A percentile compares a stretch with the other conserved stretches of the same genome.
Conservation (phyloP, 1,140 invertebrate species). For the Heterodera schachtii region DNA sequence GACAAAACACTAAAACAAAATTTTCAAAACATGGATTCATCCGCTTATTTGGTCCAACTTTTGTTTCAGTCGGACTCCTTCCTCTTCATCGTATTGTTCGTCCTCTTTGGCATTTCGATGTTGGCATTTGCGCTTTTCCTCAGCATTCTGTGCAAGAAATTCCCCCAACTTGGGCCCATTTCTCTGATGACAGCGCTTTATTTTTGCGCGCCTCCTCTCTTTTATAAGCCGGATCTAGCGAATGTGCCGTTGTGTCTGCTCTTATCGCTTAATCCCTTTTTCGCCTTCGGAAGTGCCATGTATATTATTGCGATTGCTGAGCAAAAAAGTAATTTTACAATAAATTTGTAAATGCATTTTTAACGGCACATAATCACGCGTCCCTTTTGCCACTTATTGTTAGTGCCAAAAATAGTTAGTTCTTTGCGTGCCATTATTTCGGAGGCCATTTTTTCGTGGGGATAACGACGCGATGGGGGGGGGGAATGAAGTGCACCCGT, state of each 20-base stretch:
- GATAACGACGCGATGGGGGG: too few species aligned
- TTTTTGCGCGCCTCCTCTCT: slow-evolving; percentile 13
- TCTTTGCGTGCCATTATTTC: too few species aligned
- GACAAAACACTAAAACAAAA: too few species aligned
- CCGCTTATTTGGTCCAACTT: background rate
- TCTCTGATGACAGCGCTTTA: slow-evolving; percentile 6
- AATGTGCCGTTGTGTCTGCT: slow-evolving; percentile 42
- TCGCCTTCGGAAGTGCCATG: slow-evolving; percentile 41
- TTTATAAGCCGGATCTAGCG: slow-evolving; percentile 25
- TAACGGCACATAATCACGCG: too few species aligned
- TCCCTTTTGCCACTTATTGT: slow-evolving; percentile 19
- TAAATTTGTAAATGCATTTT: background rate
- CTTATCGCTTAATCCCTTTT: slow-evolving; percentile 40
- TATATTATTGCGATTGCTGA: slow-evolving; percentile 35
- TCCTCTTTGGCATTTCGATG: slow-evolving; percentile 36
- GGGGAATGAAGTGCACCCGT: too few species aligned
- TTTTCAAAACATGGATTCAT: too few species aligned
- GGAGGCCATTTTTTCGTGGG: too few species aligned
- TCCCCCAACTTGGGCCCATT: slow-evolving; percentile 13
- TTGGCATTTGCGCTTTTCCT: slow-evolving; percentile 37
- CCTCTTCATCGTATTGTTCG: slow-evolving; percentile 36
- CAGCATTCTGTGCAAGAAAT: slow-evolving; percentile 20
- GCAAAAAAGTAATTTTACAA: slow-evolving; percentile 33
- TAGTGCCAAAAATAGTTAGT: slow-evolving; percentile 33
- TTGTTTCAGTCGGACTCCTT: slow-evolving; percentile 24